A percentile compares a stretch with the other conserved stretches of the same genome.
Evolutionary conservation across 2,888 invertebrate genomes (phyloP).

Genomic region (Hypercompe scribonia): DNA sequence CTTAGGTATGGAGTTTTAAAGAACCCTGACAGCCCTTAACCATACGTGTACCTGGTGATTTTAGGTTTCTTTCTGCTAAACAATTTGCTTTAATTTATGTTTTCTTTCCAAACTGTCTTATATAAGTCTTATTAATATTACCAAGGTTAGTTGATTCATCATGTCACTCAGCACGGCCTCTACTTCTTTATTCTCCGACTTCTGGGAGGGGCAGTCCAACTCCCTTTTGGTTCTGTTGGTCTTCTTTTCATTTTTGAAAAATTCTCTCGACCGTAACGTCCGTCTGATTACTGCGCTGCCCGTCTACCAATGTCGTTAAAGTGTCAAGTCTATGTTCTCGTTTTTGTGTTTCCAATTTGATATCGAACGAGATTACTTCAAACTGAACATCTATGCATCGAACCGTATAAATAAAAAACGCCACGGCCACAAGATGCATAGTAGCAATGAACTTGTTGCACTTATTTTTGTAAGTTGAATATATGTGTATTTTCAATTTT

Average conservation of each 20-base stretch:
- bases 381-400: background rate
- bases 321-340: background rate
- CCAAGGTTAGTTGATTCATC: slow-evolving; percentile 68
- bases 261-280: background rate
- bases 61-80: background rate
- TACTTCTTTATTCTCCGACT: slow-evolving; percentile 56
- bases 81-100: background rate
- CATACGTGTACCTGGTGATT: background rate
- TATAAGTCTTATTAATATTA: slow-evolving; percentile 24
- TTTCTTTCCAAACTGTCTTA: background rate
- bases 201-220: slow-evolving; percentile 25
- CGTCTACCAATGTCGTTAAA: background rate
- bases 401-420: background rate
- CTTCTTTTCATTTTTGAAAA: background rate
- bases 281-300: background rate
- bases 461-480: background rate
- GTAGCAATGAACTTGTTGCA: background rate
- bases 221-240: background rate
- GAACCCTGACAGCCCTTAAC: no score
- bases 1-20: no score
- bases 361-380: slow-evolving; percentile 5
- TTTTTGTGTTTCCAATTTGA: background rate
- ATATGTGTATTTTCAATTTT: background rate
- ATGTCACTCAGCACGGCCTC: slow-evolving; percentile 63
- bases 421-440: background rate